A percentile compares a stretch with the other conserved stretches of the same genome.
Evolutionary conservation across 2,888 invertebrate species (phyloP).

Genomic region (Polydrusus cervinus): DNA sequence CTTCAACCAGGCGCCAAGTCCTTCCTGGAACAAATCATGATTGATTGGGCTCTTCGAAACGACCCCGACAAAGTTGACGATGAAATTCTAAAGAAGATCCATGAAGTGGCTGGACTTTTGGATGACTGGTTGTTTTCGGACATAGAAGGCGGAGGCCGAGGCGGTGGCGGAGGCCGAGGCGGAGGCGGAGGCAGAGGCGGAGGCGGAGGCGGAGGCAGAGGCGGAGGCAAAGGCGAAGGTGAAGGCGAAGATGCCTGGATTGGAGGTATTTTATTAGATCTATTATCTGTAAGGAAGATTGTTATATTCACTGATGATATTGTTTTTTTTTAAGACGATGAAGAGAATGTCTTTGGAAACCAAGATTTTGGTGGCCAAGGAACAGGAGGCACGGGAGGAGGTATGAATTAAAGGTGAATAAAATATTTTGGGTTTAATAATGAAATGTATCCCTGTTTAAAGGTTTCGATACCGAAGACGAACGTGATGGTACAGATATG

Average conservation of each 20-base stretch:
- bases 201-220: constrained; percentile 29
- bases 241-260: constrained; percentile 30
- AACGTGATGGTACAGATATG: neutral
- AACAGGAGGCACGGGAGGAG: no score
- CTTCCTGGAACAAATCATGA: constrained; percentile 60
- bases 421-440: no score
- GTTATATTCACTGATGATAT: no score
- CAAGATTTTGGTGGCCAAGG: no score
- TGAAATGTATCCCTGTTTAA: no score
- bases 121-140: constrained; percentile 56
- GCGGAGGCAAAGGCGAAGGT: constrained; percentile 29
- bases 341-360: no score
- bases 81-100: constrained; percentile 61
- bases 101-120: constrained; percentile 60
- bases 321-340: no score
- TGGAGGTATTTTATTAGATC: no score
- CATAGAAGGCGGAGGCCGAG: constrained; percentile 15
- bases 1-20: constrained; percentile 45
- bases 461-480: no score
- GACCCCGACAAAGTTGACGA: constrained; percentile 62
- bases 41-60: constrained; percentile 62
- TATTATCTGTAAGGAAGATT: no score
- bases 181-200: constrained; percentile 42
- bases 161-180: constrained; percentile 25
- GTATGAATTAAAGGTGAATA: no score